Evolutionary conservation across 2,113 vertebrate species (phyloP).

Genomic region (Crotalus tigris): DNA sequence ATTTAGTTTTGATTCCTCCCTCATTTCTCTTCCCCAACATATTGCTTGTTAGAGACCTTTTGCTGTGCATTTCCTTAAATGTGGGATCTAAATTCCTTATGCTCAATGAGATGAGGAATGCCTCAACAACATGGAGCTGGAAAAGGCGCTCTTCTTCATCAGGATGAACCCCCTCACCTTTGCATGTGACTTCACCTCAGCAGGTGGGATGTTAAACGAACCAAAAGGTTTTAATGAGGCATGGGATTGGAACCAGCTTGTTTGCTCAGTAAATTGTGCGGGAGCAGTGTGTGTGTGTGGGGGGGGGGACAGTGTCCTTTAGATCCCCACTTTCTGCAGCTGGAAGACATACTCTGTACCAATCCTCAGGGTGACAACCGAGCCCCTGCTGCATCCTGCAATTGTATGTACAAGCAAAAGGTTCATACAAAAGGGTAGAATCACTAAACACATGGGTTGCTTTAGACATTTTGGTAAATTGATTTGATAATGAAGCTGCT

Average conservation of each 20-base stretch:
- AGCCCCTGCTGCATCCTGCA: not conserved
- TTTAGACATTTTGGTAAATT: not conserved
- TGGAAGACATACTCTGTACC: not conserved
- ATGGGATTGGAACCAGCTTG: rapidly evolving
- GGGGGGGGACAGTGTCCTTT: rapidly evolving
- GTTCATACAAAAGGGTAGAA: not conserved
- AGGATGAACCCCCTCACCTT: not conserved
- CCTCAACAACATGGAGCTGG: not conserved
- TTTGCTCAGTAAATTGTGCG: not conserved
- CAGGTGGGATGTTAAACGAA: conserved; percentile 1
- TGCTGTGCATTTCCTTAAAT: not conserved
- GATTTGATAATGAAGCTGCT: not conserved
- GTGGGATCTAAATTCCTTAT: not conserved
- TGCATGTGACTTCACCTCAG: not conserved
- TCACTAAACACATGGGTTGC: not conserved
- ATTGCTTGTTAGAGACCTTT: not conserved
- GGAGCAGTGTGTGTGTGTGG: rapidly evolving
- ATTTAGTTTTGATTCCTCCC: not conserved
- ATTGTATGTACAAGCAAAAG: not conserved
- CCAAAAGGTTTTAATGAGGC: conserved; percentile 19
- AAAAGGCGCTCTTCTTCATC: not conserved
- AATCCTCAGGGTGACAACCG: not conserved
- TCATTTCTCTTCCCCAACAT: not conserved
- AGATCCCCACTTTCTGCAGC: rapidly evolving
- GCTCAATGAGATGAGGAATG: not conserved